These are phyloP conservation scores for Amphimedon queenslandica DNA, from an alignment of 37 sponge, comb jelly and placozoan species.

Conservation along the genomic window DNA sequence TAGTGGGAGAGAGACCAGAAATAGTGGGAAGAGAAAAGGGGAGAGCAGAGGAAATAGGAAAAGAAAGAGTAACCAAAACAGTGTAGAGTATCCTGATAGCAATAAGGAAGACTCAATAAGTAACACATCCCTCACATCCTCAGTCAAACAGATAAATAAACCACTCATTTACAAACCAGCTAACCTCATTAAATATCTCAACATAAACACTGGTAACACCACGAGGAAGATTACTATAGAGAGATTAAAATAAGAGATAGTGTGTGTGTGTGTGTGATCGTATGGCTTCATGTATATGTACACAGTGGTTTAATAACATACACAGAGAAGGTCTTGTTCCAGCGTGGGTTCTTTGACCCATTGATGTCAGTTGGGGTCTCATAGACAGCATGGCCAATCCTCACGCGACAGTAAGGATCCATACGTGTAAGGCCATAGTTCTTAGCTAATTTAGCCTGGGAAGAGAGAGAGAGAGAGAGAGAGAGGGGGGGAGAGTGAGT, in stretches of 20 bases:
- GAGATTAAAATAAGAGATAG: conserved; percentile 2
- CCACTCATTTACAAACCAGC: too few relatives aligned
- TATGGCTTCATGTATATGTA: neutral
- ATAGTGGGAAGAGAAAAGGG: neutral
- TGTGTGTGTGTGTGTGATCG: neutral
- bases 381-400: conserved; percentile 90
- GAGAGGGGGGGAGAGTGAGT: too few relatives aligned
- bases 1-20: neutral
- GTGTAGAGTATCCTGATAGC: neutral
- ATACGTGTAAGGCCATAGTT: conserved; percentile 92
- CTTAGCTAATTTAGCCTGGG: conserved; percentile 81
- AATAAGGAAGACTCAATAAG: neutral
- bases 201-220: conserved; percentile 73
- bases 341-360: conserved; percentile 93
- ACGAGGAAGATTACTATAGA: conserved; percentile 62
- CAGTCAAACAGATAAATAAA: neutral
- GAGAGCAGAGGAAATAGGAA: neutral
- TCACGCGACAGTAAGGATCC: conserved; percentile 95
- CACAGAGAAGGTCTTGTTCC: conserved; percentile 89
- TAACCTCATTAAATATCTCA: conserved; percentile 92
- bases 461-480: too few relatives aligned
- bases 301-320: conserved; percentile 14
- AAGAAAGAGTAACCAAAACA: neutral
- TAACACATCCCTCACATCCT: neutral
- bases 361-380: conserved; percentile 86